Evolutionary conservation across 2,113 vertebrate species (phyloP), one percentile per base, ranked within the genome.

Genomic region (Leucopsar rothschildi): DNA sequence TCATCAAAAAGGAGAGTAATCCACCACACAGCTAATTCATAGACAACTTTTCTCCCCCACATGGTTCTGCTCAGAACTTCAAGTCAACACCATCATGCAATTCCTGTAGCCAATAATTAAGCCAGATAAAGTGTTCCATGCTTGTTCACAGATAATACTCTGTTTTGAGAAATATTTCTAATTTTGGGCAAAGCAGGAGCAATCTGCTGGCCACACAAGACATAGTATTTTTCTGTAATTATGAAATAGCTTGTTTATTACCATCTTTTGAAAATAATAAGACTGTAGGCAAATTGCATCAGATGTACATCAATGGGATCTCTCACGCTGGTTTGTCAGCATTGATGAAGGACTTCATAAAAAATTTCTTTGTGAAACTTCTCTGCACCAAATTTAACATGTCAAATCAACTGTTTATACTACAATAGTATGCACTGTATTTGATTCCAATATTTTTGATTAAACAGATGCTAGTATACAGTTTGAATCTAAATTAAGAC

Each of bases 41-140:
- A 35, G 3, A 7, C 12, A 72, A 10, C 9, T 18, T 39, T 16
- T 35, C 12, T 7, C 3, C 6, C 2, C 33, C 4, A 29, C 5
- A 8, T 9, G 5, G 15, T 33, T 69, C 64, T 73, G 22, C 28
- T 92, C 37, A 53, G n/a, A 84, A 27, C 10, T 89, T 86, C 25
- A 86, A 64, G 27, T 12, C 27, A 59, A 44, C 40, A 75, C n/a
- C 47, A 71, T 31, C 17, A 75, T 18, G 20, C 11, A 79, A 72
- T 22, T 90, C 45, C 28, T 85, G 17, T 15, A 75, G 80, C 11
- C 12, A 55, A 25, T 37, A 93, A 68, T 44, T 80, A 80, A 68
- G 27, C 12, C 87, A 80, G 11, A 61, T 10, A 47, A 0, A 28
- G 6, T 3, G 18, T 60, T 77, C 4, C 18, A 44, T 2, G 3